Conservation (phyloP, 2,113 vertebrate genomes). For the Cricetomys ansorgei region DNA sequence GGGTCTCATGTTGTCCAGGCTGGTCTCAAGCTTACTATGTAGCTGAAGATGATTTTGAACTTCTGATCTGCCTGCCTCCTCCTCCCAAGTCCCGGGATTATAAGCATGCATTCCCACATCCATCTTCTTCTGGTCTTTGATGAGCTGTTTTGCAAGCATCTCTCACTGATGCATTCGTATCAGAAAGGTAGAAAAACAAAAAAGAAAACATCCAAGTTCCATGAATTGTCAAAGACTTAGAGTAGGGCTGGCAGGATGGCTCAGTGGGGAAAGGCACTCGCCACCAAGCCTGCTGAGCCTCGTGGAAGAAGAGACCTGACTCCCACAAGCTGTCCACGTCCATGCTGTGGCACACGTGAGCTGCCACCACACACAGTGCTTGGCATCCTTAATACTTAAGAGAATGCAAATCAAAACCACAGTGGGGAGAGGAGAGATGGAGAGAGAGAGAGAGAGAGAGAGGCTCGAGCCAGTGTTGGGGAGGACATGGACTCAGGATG, state of each 20-base stretch:
- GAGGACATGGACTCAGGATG: not conserved
- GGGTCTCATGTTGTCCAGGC: not conserved
- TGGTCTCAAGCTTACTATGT: not conserved
- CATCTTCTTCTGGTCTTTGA: not conserved
- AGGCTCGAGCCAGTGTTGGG: not conserved
- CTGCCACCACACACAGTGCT: not conserved
- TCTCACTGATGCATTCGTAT: not conserved
- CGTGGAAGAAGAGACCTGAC: not conserved
- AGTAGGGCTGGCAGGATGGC: not conserved
- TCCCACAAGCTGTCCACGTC: not conserved
- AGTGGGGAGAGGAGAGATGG: not conserved
- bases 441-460: not conserved
- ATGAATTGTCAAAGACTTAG: not conserved
- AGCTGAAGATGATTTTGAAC: not conserved
- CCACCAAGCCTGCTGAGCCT: not conserved
- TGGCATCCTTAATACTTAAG: not conserved
- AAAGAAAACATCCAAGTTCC: not conserved
- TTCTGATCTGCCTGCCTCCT: not conserved
- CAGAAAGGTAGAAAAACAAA: constrained; percentile 4
- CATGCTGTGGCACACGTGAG: not conserved
- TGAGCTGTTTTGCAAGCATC: not conserved
- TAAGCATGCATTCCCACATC: not conserved
- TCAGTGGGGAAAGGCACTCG: not conserved
- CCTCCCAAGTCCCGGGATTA: not conserved
- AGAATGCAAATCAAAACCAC: constrained; percentile 36